Base-by-base conservation (phyloP, 2,888 invertebrate species). In the Caenorhabditis zanzibari region DNA sequence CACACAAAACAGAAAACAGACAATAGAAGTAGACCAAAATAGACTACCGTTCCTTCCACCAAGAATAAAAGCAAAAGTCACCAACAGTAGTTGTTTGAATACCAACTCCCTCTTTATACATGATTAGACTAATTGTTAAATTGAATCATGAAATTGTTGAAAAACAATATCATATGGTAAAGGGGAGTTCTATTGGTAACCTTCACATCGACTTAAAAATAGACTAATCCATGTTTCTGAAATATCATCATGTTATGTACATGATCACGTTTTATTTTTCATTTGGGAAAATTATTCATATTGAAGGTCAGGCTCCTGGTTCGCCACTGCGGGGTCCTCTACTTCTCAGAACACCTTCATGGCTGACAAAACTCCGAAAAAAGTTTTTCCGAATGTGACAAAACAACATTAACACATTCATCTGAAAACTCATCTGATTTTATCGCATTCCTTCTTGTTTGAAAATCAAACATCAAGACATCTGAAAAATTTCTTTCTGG, bases 81-180 rank as follows among this genome's bases (percentile, higher is more conserved):
- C 38, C 12, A 38, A 2, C 10, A 38, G 2, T n/a, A n/a, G n/a
- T n/a, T n/a, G n/a, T 12, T 12, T 2, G 10, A 38, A 38, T 38
- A 38, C 38, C 38, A 38, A 26, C 16, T 54, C 14, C 14, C 22
- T 47, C 24, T n/a, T 63, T 63, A 44, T 63, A 63, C 66, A 2
- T 66, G 49, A 66, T 49, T 32, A 52, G 28, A 49, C 49, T 66
- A 52, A 66, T 52, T 66, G 12, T 35, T 66, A 66, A 64, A 66
- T 66, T 66, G 52, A 66, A 49, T 66, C 66, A 66, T 22, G 66
- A 6, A 28, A 28, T 32, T 49, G 19, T 14, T 16, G 66, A 66
- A 66, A 32, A 66, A 66, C 66, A 66, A 66, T 49, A 66, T 66
- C 66, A 66, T 66, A 49, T 49, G 66, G 52, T 52, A 35, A 32